Conservation (phyloP, 2,113 vertebrate species). For the Chaetura pelagica region DNA sequence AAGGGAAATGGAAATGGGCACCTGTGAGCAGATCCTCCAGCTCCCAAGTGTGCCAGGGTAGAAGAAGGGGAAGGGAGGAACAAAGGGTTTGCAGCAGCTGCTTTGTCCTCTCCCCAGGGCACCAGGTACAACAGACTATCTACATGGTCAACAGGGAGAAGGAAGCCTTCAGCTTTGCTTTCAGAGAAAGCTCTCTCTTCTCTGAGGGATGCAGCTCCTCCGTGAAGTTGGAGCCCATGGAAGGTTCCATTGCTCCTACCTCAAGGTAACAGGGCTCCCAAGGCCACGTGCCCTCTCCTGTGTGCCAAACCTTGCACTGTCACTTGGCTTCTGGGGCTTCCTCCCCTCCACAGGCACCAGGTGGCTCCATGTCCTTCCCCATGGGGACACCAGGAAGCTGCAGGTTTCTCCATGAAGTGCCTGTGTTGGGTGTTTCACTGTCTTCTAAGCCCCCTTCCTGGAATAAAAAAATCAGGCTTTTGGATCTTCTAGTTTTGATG, state of each 20-base stretch:
- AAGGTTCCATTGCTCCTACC: slow-evolving; percentile 78
- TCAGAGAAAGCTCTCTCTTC: slow-evolving; percentile 79
- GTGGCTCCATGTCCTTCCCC: background rate
- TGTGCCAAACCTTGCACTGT: accelerated
- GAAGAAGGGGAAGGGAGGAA: background rate
- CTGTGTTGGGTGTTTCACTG: accelerated
- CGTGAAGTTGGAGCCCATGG: slow-evolving; percentile 78
- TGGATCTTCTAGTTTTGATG: background rate
- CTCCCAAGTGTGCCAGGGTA: background rate
- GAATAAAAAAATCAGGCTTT: background rate
- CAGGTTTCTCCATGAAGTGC: background rate
- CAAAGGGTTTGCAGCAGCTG: background rate
- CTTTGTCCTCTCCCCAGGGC: too few species aligned
- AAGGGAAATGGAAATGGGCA: background rate
- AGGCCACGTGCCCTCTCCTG: background rate
- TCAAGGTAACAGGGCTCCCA: slow-evolving; percentile 76
- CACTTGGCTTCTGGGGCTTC: background rate
- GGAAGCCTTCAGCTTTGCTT: slow-evolving; percentile 77
- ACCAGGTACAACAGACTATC: too few species aligned
- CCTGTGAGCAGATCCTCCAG: background rate
- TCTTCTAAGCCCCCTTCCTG: background rate
- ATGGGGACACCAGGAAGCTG: background rate
- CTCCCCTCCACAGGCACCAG: background rate
- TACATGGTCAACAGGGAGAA: slow-evolving; percentile 84
- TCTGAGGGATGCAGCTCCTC: slow-evolving; percentile 76